Evolutionary conservation across 2,797 vertebrate genomes (phyloP).

Genomic region (Fistularia tabacaria): DNA sequence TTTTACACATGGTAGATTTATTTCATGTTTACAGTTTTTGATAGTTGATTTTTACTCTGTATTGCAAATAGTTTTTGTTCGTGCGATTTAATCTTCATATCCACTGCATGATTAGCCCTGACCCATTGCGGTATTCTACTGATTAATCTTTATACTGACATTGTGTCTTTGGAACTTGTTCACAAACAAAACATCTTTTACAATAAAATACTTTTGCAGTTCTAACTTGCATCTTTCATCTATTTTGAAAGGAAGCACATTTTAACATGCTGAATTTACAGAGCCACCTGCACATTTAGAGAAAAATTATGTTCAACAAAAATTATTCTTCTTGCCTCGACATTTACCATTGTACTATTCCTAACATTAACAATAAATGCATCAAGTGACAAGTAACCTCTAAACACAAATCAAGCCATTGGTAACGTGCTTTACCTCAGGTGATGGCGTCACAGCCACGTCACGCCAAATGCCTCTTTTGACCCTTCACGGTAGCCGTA

Average conservation of each 20-base stretch:
- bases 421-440: neutral
- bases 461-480: slow-evolving; percentile 15
- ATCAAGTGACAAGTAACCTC: too few species aligned
- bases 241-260: neutral
- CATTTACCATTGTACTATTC: too few species aligned
- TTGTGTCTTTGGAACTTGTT: neutral
- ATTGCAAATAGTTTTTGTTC: neutral
- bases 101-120: slow-evolving; percentile 3
- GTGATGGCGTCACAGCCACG: slow-evolving; percentile 17
- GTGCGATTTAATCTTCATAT: neutral
- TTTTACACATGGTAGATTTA: neutral
- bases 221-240: neutral
- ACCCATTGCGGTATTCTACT: neutral
- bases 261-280: neutral
- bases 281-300: too few species aligned
- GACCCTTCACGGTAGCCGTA: slow-evolving; percentile 47
- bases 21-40: neutral
- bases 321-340: too few species aligned
- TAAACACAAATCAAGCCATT: too few species aligned
- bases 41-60: neutral
- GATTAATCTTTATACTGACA: slow-evolving; percentile 4
- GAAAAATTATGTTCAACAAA: too few species aligned
- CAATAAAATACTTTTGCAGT: slow-evolving; percentile 28
- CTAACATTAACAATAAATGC: too few species aligned
- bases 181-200: slow-evolving; percentile 7